Conservation (phyloP, 2,797 vertebrate genomes). For the Liparis tanakae region DNA sequence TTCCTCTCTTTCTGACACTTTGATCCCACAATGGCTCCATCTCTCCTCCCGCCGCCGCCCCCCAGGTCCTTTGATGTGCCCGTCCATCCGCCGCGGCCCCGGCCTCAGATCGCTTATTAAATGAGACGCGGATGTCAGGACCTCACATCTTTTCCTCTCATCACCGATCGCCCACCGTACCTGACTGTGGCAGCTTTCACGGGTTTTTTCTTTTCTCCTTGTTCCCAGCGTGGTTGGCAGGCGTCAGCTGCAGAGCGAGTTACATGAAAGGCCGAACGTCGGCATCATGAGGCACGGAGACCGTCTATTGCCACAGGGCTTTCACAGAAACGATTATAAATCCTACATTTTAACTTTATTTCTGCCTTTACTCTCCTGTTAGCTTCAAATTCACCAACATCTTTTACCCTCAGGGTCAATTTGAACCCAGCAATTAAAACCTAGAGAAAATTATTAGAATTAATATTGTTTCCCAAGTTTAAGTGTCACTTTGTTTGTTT, state of each 20-base stretch:
- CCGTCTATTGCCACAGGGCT: slow-evolving; percentile 33
- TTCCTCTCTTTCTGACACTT: slow-evolving; percentile 48
- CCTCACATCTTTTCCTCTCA: slow-evolving; percentile 69
- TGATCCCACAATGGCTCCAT: slow-evolving; percentile 66
- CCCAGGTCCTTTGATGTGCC: slow-evolving; percentile 68
- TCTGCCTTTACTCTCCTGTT: slow-evolving; percentile 11
- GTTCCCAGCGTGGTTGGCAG: slow-evolving; percentile 25
- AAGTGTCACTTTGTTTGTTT: too few relatives aligned
- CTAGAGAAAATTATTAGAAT: too few relatives aligned
- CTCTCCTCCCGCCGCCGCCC: slow-evolving; percentile 61
- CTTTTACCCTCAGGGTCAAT: too few relatives aligned
- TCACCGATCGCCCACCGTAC: slow-evolving; percentile 61
- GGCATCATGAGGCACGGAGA: slow-evolving; percentile 46
- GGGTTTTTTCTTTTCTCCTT: slow-evolving; percentile 39
- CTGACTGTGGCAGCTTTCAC: slow-evolving; percentile 57
- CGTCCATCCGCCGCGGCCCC: slow-evolving; percentile 51
- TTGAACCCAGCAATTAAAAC: too few relatives aligned
- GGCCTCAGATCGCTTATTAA: slow-evolving; percentile 70
- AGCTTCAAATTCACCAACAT: too few relatives aligned
- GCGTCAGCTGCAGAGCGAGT: slow-evolving; percentile 45
- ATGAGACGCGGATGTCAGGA: slow-evolving; percentile 70
- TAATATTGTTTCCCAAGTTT: too few relatives aligned
- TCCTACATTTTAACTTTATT: slow-evolving; percentile 34
- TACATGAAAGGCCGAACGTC: slow-evolving; percentile 54
- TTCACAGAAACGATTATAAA: slow-evolving; percentile 39